A percentile compares a stretch with the other conserved stretches of the same genome.
Evolutionary conservation across 2,113 vertebrate genomes (phyloP).

Genomic region (Phainopepla nitens): DNA sequence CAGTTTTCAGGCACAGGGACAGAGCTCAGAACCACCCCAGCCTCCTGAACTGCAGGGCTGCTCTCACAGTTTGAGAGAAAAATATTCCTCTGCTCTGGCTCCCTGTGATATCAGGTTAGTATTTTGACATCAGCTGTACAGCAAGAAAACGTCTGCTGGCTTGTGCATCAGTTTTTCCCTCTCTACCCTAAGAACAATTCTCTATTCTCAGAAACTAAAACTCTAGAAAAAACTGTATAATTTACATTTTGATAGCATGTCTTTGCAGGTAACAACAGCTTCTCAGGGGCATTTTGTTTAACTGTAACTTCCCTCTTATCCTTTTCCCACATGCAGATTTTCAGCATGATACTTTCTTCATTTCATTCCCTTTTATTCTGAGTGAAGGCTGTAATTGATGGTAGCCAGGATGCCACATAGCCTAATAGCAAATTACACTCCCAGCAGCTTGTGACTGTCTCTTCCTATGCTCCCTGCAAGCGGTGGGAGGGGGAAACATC

Average conservation of each 20-base stretch:
- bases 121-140: not conserved
- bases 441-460: not conserved
- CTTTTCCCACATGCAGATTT: not conserved
- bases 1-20: not conserved
- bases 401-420: not conserved
- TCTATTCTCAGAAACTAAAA: not conserved
- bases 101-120: not conserved
- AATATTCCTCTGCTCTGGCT: not conserved
- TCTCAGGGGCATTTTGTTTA: not conserved
- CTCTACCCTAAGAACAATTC: not conserved
- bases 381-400: not conserved
- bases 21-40: not conserved
- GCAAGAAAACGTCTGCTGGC: not conserved
- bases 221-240: not conserved
- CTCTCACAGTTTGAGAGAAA: not conserved
- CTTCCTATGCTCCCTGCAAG: rapidly evolving
- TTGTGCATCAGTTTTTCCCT: not conserved
- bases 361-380: not conserved
- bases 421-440: not conserved
- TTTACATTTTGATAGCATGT: not conserved
- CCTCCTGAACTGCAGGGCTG: not conserved
- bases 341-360: not conserved
- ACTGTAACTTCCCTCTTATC: not conserved
- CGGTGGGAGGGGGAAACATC: not conserved
- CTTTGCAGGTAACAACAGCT: not conserved